A percentile compares a stretch with the other conserved stretches of the same genome.
These are phyloP conservation scores for Neodiprion virginianus DNA, from an alignment of 1,140 invertebrate genomes.

Conservation along the genomic window DNA sequence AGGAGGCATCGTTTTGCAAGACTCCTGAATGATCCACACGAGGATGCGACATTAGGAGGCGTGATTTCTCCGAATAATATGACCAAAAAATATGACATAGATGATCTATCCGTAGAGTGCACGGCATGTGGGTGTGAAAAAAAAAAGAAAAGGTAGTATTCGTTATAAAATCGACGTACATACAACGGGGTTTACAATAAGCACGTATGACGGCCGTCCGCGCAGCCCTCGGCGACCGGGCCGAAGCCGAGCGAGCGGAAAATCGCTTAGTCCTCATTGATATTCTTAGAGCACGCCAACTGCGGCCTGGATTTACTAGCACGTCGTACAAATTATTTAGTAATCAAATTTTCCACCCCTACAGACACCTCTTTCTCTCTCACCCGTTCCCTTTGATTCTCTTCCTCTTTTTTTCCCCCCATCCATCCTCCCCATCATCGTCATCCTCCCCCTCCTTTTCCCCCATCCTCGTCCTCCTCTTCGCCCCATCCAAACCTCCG, in stretches of 20 bases:
- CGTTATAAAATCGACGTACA: neutral
- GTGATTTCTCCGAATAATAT: too few relatives aligned
- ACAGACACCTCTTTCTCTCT: slow-evolving; percentile 9
- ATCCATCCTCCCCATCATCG: slow-evolving; percentile 6
- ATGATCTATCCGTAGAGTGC: too few relatives aligned
- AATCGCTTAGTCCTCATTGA: slow-evolving; percentile 59
- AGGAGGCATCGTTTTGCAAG: too few relatives aligned
- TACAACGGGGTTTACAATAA: neutral
- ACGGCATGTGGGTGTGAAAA: too few relatives aligned
- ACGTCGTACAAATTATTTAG: slow-evolving; percentile 61
- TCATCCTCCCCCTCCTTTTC: neutral
- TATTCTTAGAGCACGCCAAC: slow-evolving; percentile 53
- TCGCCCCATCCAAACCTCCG: slow-evolving; percentile 19
- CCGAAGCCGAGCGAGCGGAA: slow-evolving; percentile 27
- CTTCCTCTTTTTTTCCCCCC: neutral
- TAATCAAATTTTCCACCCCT: slow-evolving; percentile 57
- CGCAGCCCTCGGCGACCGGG: neutral
- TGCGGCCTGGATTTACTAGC: slow-evolving; percentile 57
- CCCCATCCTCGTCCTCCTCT: neutral
- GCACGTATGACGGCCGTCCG: slow-evolving; percentile 18
- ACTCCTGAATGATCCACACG: too few relatives aligned
- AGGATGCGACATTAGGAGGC: too few relatives aligned
- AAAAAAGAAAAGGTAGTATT: too few relatives aligned
- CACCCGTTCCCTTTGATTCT: neutral
- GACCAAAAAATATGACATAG: too few relatives aligned